Base-by-base conservation (phyloP, 1,140 invertebrate species). In the Scaptomyza hsui region DNA sequence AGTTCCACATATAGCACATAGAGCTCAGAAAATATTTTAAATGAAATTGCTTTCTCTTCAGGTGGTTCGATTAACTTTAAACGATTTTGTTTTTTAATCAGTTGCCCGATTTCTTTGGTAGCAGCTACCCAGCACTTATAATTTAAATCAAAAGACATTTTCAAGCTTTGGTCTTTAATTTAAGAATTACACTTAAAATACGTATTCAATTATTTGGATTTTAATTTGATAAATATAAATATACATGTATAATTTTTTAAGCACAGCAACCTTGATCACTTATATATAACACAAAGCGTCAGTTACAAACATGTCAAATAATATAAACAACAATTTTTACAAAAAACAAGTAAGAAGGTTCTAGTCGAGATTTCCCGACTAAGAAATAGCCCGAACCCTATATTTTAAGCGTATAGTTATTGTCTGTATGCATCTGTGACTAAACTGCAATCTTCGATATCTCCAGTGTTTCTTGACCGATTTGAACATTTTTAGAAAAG, bases 1-100 rank as follows among this genome's bases (percentile, higher is more conserved):
- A 91, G 52, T 35, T 86, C 77, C 1, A 75, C 70, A 57, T 91
- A 91, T 2, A 83, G 19, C 3, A 86, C 75, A 57, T 91, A 91
- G 4, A 91, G 53, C 41, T 90, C 75, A 1, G 86, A 63, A 41
- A 91, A 79, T 61, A 86, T 81, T 68, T 86, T 86, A 37, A 88
- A 86, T 9, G 81, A 86, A 19, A 88, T 55, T 6, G 72, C 53
- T 26, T 82, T 82, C 0, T 86, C 64, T 4, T 72, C 51, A 4
- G 78, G 67, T 1, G 82, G 82, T 0, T 64, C 61, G 7, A 88
- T 41, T 51, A 45, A 82, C 13, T 88, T 88, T 0, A 88, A 29
- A 0, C 71, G 65, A 44, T 68, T 82, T 42, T 88, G 83, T 13
- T 78, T 89, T 24, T 88, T 88, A 15, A 88, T 51, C 4, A 88